Evolutionary conservation across 2,888 invertebrate species (phyloP), one percentile per base, ranked within the genome.

Genomic region (Conops quadrifasciatus): DNA sequence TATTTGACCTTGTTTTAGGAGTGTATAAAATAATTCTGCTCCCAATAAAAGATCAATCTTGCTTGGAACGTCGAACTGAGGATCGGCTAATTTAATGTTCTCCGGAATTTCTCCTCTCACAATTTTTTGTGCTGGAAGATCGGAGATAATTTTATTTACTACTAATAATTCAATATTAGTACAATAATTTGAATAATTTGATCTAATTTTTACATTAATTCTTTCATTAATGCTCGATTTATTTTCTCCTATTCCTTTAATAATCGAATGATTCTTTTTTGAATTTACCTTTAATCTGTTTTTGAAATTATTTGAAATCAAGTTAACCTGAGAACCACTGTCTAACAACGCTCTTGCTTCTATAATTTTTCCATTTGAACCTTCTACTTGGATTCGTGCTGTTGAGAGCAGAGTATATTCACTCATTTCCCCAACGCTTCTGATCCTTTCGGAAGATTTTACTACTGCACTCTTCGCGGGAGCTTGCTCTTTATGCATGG

Each of bases 71-170:
- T 2, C 36, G 21, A 60, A 60, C 4, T 28, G 13, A n/a, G 59
- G 28, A 36, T 60, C 59, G 16, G 59, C 59, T 36, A 56, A 21
- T 9, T 24, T 4, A 56, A 56, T 56, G 21, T 19, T 56, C 3
- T 56, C 53, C 19, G 53, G 53, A 56, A 56, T 56, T 56, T 56
- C 53, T 21, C 53, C 53, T 13, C 53, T 56, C 53, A 56, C 53
- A 15, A 53, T 53, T 24, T 7, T 53, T 53, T 53, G 21, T 53
- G 53, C 19, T 53, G 19, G 53, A 11, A 53, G 24, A 24, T 21
- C 24, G 19, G 24, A 19, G 2, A 24, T 24, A 53, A 53, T 53
- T 53, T 53, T 53, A 5, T 19, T 19, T 24, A 53, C 53, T 53
- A 53, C 53, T 21, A 53, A 24, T 53, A 53, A 19, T 21, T 53